phyloP scores from a whole-genome alignment of 2,113 vertebrate species.

The Perca flavescens region DNA sequence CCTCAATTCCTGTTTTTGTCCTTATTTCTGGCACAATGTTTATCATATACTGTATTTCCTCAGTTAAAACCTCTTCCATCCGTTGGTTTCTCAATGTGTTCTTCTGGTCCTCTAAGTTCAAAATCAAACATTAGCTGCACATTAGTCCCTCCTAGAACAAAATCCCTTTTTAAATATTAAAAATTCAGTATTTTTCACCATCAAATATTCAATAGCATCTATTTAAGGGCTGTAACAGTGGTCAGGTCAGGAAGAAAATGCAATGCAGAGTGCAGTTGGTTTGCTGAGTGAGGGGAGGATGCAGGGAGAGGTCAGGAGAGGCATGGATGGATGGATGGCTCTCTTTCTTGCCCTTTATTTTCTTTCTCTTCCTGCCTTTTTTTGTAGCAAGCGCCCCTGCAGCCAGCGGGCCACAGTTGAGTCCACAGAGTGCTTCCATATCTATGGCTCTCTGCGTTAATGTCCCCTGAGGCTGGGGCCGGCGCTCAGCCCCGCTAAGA shows the following conservation, averaged over 20 bases:
- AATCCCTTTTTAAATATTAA: slow-evolving; percentile 73
- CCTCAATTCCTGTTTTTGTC: neutral
- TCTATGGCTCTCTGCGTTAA: slow-evolving; percentile 78
- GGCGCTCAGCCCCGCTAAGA: slow-evolving; percentile 47
- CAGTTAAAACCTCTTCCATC: slow-evolving; percentile 19
- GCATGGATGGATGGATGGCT: slow-evolving; percentile 48
- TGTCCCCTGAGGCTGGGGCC: slow-evolving; percentile 75
- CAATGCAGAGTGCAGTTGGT: slow-evolving; percentile 30
- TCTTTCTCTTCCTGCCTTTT: slow-evolving; percentile 48
- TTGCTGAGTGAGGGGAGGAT: slow-evolving; percentile 29
- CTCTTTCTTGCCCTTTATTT: slow-evolving; percentile 53
- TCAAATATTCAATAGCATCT: slow-evolving; percentile 78
- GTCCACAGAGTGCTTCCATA: slow-evolving; percentile 72
- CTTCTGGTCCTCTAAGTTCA: slow-evolving; percentile 21
- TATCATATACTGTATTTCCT: slow-evolving; percentile 20
- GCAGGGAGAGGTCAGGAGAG: slow-evolving; percentile 5
- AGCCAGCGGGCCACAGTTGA: slow-evolving; percentile 66
- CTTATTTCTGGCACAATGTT: slow-evolving; percentile 27
- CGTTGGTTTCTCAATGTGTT: slow-evolving; percentile 22
- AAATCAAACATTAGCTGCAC: slow-evolving; percentile 61
- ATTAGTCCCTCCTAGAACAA: slow-evolving; percentile 62
- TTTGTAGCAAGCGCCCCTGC: slow-evolving; percentile 51
- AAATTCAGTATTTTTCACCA: slow-evolving; percentile 75
- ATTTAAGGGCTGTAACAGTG: slow-evolving; percentile 67
- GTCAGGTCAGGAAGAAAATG: slow-evolving; percentile 60